Evolutionary conservation across 2,888 invertebrate species (phyloP), one percentile per base, ranked within the genome.

Genomic region (Macropis europaea): DNA sequence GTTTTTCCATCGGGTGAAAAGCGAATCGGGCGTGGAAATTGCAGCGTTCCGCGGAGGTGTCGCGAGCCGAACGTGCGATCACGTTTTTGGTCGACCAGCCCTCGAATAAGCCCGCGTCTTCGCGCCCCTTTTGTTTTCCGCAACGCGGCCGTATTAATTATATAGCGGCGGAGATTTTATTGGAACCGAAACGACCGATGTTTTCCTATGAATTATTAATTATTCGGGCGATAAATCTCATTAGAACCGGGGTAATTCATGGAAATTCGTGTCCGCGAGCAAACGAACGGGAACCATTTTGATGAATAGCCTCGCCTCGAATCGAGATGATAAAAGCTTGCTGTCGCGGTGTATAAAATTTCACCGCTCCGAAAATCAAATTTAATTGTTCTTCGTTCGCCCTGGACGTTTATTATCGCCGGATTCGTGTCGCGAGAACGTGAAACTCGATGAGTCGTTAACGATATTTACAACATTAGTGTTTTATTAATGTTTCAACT

Each of bases 151-250:
- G 40, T 26, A 40, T 69, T 64, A 57, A 64, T 72, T 74, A 59
- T 69, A 73, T 67, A 73, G 67, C 61, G 52, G 45, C 28, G 48
- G 72, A 66, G 67, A 72, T 67, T 64, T 66, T 66, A n/a, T 17
- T 26, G n/a, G 19, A 15, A 17, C 7, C 4, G 26, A 36, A 26
- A 15, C 36, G 17, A 1, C n/a, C 30, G 19, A 43, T 26, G 60
- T 48, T 66, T 76, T 66, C 62, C 56, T 26, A 76, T 71, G 80
- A 77, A 80, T 82, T 80, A 80, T 80, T 64, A 64, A 57, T 64
- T 57, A 34, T 42, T 48, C 28, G n/a, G 32, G 19, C 48, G 42
- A 57, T 48, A 38, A 47, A 28, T n/a, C 7, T 26, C 13, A 5
- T 11, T n/a, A 15, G 28, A 48, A 48, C 26, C 70, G 70, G 75